Percentiles rank a stretch among this genome's conserved stretches.
Conservation (phyloP, 2,797 vertebrate species). For the Darevskia mixta region DNA sequence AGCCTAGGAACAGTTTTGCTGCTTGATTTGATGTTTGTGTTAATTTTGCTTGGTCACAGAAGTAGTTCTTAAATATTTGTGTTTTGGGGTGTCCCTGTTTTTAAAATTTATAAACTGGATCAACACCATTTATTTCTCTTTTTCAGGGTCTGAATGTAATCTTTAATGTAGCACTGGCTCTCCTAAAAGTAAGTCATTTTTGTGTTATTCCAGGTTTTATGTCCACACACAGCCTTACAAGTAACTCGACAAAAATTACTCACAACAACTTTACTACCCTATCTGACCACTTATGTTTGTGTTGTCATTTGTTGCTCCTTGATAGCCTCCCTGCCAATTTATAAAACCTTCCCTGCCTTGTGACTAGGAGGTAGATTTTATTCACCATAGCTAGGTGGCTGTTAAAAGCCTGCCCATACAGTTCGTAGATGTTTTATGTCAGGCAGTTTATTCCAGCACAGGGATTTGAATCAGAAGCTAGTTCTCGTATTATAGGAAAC, state of each 20-base stretch:
- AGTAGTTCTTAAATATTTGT: background rate
- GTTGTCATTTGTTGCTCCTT: background rate
- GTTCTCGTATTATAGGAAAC: background rate
- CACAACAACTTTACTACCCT: background rate
- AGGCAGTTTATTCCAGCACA: background rate
- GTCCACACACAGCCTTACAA: background rate
- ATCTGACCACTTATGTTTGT: background rate
- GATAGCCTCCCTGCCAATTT: background rate
- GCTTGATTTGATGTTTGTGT: background rate
- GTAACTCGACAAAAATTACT: background rate
- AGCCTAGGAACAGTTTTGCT: background rate
- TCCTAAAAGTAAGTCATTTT: constrained; percentile 89
- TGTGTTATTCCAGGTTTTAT: background rate
- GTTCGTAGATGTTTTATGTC: background rate
- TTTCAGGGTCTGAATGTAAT: constrained; percentile 94
- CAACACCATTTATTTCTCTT: constrained; percentile 52
- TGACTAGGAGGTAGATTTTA: background rate
- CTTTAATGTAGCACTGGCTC: constrained; percentile 97
- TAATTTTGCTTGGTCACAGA: background rate
- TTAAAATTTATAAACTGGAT: background rate
- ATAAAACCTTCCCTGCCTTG: background rate
- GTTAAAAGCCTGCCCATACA: background rate
- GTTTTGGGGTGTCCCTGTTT: background rate
- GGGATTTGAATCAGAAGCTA: background rate
- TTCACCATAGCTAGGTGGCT: background rate